phyloP scores from a whole-genome alignment of 2,888 invertebrate genomes.

The Alviniconcha strummeri region DNA sequence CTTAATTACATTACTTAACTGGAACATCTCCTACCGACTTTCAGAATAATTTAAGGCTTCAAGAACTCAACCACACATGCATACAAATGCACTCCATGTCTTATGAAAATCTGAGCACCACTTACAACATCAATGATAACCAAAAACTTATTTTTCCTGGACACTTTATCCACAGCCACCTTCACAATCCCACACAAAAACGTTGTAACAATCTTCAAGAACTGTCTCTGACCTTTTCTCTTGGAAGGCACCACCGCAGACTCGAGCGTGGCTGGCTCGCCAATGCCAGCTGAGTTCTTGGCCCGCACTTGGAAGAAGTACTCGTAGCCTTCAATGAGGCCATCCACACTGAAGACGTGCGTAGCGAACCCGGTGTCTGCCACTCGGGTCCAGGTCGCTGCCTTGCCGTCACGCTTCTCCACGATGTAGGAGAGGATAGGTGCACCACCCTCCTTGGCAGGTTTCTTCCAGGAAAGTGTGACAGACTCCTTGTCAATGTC shows the following conservation, averaged over 20 bases:
- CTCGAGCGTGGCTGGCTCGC: conserved; percentile 77
- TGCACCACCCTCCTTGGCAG: conserved; percentile 75
- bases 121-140: too few species aligned
- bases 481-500: conserved; percentile 75
- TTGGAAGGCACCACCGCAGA: conserved; percentile 60
- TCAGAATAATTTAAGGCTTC: too few species aligned
- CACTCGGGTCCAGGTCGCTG: conserved; percentile 62
- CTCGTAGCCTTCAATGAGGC: conserved; percentile 85
- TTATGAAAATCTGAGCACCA: too few species aligned
- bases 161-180: too few species aligned
- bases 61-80: too few species aligned
- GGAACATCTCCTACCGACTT: too few species aligned
- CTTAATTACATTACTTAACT: too few species aligned
- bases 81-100: too few species aligned
- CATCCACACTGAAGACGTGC: conserved; percentile 77
- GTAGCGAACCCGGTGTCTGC: conserved; percentile 61
- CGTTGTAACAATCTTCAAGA: too few species aligned
- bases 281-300: conserved; percentile 88
- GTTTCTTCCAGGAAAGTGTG: conserved; percentile 75
- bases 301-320: conserved; percentile 92
- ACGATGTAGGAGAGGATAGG: conserved; percentile 78
- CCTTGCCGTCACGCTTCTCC: conserved; percentile 82
- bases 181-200: too few species aligned
- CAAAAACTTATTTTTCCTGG: too few species aligned
- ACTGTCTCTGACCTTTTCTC: conserved; percentile 78